Evolutionary conservation across 2,888 invertebrate genomes (phyloP), one percentile per base, ranked within the genome.

Genomic region (Sussaba pulchella): DNA sequence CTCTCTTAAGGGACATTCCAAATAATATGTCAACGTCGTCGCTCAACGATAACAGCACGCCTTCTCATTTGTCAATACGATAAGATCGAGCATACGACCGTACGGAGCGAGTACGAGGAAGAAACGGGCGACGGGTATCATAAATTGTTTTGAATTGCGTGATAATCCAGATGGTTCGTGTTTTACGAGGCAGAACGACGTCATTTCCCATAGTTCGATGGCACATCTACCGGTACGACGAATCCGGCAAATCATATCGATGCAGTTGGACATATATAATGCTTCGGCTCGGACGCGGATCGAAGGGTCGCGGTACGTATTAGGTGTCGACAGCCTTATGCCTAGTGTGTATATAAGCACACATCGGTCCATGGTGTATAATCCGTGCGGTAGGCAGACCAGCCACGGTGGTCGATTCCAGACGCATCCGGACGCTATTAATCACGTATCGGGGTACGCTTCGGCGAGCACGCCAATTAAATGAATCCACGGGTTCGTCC

Each of bases 381-480:
- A 43, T 6, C 43, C 61, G 12, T 24, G 19, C 45, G 45, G 57
- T 57, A 57, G 57, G 52, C 24, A 52, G 54, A 10, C 39, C 39
- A 64, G 69, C 43, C 43, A 21, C 41, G 52, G 54, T 57, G 78
- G 52, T 69, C 57, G 54, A 71, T 70, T 77, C 66, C 61, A 67
- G 31, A 54, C 45, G 63, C 71, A 81, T 75, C 74, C 59, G 66
- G 52, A 77, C 59, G 47, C 45, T 57, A 81, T 81, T 82, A 82
- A 81, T 82, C 78, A 78, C 36, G 47, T 59, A 71, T 78, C 50
- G 17, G n/a, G 61, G 26, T 70, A 83, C 75, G 75, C 71, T 59
- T 73, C 81, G 54, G 70, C 54, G 78, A 78, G 71, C 83, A 52
- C 69, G 52, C 59, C 81, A 83, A 83, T 83, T 78, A 78, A 81